Percentiles rank a stretch among this genome's conserved stretches.
Conservation (phyloP, 1,140 invertebrate genomes). For the Nymphalis io region DNA sequence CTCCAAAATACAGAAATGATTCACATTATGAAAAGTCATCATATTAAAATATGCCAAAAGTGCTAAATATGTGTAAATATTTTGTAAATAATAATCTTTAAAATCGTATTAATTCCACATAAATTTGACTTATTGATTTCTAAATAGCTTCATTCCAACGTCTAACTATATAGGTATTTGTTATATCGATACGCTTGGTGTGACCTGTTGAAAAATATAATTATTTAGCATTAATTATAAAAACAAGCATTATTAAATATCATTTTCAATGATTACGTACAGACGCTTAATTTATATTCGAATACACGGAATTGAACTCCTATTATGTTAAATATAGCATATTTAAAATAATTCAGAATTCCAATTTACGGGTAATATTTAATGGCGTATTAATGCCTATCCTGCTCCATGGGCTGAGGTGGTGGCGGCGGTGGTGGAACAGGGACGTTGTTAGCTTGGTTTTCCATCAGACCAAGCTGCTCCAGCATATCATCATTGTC, state of each 20-base stretch:
- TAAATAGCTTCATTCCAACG: conserved; percentile 31
- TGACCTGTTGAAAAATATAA: conserved; percentile 8
- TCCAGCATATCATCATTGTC: conserved; percentile 76
- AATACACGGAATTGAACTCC: too few relatives aligned
- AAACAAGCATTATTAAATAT: too few relatives aligned
- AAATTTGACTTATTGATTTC: conserved; percentile 57
- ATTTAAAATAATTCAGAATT: too few relatives aligned
- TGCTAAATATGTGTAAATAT: conserved; percentile 71
- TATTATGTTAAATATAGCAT: too few relatives aligned
- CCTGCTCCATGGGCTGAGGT: conserved; percentile 66
- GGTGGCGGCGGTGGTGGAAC: conserved; percentile 58
- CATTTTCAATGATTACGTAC: too few relatives aligned
- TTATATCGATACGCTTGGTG: not conserved
- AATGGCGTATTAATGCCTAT: conserved; percentile 35
- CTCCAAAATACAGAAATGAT: conserved; percentile 69
- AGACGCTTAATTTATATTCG: too few relatives aligned
- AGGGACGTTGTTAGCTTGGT: conserved; percentile 54
- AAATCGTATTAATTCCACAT: conserved; percentile 66
- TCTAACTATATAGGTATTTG: conserved; percentile 2
- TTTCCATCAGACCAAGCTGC: conserved; percentile 67
- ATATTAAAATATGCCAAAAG: conserved; percentile 72
- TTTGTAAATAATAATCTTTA: conserved; percentile 63
- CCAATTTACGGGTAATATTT: not conserved
- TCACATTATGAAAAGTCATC: conserved; percentile 71
- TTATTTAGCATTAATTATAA: too few relatives aligned